Percentiles rank a stretch among this genome's conserved stretches.
phyloP scores from a whole-genome alignment of 2,113 vertebrate species.

The Phrynocephalus versicolor region DNA sequence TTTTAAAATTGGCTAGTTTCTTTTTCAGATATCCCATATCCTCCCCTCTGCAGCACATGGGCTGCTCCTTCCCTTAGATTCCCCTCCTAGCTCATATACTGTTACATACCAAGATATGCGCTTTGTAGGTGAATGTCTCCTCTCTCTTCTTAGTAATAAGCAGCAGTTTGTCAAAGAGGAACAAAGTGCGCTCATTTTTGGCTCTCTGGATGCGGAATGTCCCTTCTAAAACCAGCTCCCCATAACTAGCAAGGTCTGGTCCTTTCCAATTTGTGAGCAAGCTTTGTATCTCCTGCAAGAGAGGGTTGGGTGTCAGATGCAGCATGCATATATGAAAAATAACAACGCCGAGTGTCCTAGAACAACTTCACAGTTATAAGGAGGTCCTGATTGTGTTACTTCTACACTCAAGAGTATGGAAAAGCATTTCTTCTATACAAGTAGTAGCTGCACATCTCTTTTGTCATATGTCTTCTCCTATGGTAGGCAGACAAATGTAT shows the following conservation, averaged over 20 bases:
- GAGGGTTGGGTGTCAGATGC: not conserved
- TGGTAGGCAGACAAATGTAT: not conserved
- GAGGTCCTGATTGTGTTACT: not conserved
- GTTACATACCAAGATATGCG: slow-evolving; percentile 90
- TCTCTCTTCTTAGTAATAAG: slow-evolving; percentile 97
- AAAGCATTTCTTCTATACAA: not conserved
- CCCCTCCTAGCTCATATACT: not conserved
- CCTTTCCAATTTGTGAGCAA: slow-evolving; percentile 98
- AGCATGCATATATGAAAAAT: not conserved
- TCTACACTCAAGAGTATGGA: not conserved
- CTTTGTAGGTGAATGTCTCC: slow-evolving; percentile 92
- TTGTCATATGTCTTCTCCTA: not conserved
- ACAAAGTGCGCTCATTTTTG: slow-evolving; percentile 95
- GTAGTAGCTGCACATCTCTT: not conserved
- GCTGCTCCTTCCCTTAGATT: not conserved
- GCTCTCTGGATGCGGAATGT: slow-evolving; percentile 95
- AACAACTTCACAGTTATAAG: not conserved
- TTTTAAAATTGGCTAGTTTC: not conserved
- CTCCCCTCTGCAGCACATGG: not conserved
- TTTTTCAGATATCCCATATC: not conserved
- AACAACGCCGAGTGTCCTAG: not conserved
- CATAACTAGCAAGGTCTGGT: slow-evolving; percentile 94
- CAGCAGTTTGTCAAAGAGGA: slow-evolving; percentile 94
- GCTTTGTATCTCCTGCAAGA: slow-evolving; percentile 93
- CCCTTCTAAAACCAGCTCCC: slow-evolving; percentile 94